Percentiles rank a stretch among this genome's conserved stretches.
Conservation (phyloP, 2,797 vertebrate genomes). For the Halcyon leucocephala region DNA sequence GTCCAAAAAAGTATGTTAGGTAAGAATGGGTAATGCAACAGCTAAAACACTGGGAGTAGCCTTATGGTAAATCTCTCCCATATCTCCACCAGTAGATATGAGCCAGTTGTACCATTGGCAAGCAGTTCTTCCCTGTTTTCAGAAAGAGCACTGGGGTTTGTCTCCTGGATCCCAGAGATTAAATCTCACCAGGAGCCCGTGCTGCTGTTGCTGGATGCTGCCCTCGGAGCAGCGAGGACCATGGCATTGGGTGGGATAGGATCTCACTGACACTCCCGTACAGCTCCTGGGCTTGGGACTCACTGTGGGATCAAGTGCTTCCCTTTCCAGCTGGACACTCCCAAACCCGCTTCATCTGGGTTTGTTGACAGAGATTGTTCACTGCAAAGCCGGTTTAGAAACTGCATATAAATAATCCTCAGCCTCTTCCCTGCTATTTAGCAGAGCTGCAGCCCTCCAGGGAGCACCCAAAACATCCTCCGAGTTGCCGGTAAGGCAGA, state of each 20-base stretch:
- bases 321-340: slow-evolving; percentile 48
- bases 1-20: background rate
- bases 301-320: background rate
- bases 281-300: slow-evolving; percentile 24
- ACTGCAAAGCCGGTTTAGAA: slow-evolving; percentile 1
- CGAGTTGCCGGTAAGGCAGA: background rate
- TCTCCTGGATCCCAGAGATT: background rate
- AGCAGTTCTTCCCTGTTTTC: background rate
- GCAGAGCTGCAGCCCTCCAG: background rate
- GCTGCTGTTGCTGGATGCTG: background rate
- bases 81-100: background rate
- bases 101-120: background rate
- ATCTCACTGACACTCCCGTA: background rate
- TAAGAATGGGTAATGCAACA: slow-evolving; percentile 16
- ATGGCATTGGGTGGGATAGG: slow-evolving; percentile 12
- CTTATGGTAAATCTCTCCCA: background rate
- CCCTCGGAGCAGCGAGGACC: background rate
- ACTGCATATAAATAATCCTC: background rate
- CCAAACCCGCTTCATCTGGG: background rate
- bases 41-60: background rate
- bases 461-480: background rate
- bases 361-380: background rate
- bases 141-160: background rate
- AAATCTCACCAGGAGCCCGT: background rate
- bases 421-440: background rate